A percentile compares a stretch with the other conserved stretches of the same genome.
Evolutionary conservation across 2,113 vertebrate genomes (phyloP).

Genomic region (Plotosus lineatus): DNA sequence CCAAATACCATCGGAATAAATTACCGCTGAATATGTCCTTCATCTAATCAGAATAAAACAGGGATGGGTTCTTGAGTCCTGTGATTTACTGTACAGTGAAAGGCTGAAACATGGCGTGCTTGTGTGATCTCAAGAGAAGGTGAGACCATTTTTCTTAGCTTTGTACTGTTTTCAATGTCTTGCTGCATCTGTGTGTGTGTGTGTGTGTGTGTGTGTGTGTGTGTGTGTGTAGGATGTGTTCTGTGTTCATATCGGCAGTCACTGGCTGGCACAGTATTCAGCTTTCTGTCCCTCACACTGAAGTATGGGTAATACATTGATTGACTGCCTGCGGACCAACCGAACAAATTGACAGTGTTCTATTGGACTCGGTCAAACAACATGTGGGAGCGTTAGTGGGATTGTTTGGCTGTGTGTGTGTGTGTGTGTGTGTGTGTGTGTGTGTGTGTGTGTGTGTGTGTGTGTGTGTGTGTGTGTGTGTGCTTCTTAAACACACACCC

Average conservation of each 20-base stretch:
- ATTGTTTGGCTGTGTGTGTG: constrained; percentile 41
- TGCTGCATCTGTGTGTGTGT: constrained; percentile 5
- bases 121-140: background rate
- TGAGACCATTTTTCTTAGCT: background rate
- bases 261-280: constrained; percentile 55
- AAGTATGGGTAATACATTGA: constrained; percentile 58
- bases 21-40: constrained; percentile 30
- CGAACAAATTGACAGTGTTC: constrained; percentile 47
- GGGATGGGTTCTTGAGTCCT: background rate
- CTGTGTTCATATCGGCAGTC: constrained; percentile 49
- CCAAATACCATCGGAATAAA: constrained; percentile 23
- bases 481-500: constrained; percentile 52
- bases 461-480: constrained; percentile 46
- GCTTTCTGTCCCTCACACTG: constrained; percentile 45
- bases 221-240: constrained; percentile 12
- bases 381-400: constrained; percentile 37
- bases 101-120: background rate
- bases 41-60: constrained; percentile 21
- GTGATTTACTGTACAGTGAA: constrained; percentile 7
- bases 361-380: constrained; percentile 40
- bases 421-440: constrained; percentile 49
- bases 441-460: constrained; percentile 35
- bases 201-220: background rate
- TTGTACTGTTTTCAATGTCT: background rate
- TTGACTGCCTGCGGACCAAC: constrained; percentile 56